Evolutionary conservation across 2,113 vertebrate genomes (phyloP).

Genomic region (Tachycineta bicolor): DNA sequence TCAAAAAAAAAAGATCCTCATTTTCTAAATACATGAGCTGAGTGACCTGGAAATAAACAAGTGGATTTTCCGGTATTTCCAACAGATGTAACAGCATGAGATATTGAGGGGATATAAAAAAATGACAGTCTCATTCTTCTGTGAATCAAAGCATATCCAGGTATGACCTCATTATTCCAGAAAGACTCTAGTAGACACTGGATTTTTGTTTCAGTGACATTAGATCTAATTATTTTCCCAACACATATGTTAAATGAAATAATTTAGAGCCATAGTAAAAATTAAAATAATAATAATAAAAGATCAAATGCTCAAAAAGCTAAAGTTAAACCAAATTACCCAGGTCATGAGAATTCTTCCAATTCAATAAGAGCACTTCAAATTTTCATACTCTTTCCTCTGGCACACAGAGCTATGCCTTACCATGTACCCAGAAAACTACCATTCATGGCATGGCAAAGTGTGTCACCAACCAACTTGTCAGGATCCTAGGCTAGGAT

Average conservation of each 20-base stretch:
- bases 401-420: not conserved
- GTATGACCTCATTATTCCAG: not conserved
- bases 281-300: not conserved
- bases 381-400: not conserved
- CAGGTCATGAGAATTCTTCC: not conserved
- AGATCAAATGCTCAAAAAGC: not conserved
- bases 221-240: not conserved
- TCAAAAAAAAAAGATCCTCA: not conserved
- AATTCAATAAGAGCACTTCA: not conserved
- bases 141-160: not conserved
- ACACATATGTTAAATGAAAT: not conserved
- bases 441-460: not conserved
- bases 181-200: not conserved
- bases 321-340: not conserved
- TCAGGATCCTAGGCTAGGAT: not conserved
- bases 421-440: not conserved
- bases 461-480: not conserved
- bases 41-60: not conserved
- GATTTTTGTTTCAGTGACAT: not conserved
- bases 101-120: not conserved
- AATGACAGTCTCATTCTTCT: not conserved
- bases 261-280: not conserved
- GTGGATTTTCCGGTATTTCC: not conserved
- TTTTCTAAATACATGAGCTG: not conserved
- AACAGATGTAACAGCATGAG: not conserved